Percentiles rank a stretch among this genome's conserved stretches.
Evolutionary conservation across 37 sponge, comb jelly and placozoan genomes (phyloP).

Genomic region (Bolinopsis microptera): DNA sequence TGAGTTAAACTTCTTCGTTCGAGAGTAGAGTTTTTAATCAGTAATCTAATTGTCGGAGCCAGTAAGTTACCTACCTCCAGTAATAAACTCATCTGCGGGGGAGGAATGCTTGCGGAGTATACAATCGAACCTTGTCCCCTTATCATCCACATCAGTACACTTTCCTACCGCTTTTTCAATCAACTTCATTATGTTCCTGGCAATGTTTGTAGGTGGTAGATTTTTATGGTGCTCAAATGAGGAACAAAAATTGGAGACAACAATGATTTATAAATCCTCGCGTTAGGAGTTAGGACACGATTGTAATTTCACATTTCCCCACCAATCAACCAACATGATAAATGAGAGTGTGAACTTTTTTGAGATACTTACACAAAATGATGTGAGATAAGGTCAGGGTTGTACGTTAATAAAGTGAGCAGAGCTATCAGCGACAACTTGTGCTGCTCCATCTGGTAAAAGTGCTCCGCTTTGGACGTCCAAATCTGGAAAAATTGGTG

Average conservation of each 20-base stretch:
- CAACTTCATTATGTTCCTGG: not conserved
- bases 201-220: no score
- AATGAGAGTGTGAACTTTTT: no score
- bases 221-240: not conserved
- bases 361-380: not conserved
- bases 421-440: constrained; percentile 63
- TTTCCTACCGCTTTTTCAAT: constrained; percentile 26
- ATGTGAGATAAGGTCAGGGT: not conserved
- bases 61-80: not conserved
- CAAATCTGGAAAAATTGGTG: not conserved
- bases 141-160: constrained; percentile 48
- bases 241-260: not conserved
- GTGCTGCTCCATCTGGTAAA: constrained; percentile 50
- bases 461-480: constrained; percentile 8
- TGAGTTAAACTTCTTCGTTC: no score
- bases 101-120: not conserved
- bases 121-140: constrained; percentile 23
- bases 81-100: not conserved
- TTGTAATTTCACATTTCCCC: no score
- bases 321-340: no score
- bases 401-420: not conserved
- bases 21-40: no score
- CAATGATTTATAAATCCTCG: no score
- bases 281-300: no score
- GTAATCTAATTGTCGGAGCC: no score